Conservation (phyloP, 2,888 invertebrate species). For the Branchipolynoe longqiensis region DNA sequence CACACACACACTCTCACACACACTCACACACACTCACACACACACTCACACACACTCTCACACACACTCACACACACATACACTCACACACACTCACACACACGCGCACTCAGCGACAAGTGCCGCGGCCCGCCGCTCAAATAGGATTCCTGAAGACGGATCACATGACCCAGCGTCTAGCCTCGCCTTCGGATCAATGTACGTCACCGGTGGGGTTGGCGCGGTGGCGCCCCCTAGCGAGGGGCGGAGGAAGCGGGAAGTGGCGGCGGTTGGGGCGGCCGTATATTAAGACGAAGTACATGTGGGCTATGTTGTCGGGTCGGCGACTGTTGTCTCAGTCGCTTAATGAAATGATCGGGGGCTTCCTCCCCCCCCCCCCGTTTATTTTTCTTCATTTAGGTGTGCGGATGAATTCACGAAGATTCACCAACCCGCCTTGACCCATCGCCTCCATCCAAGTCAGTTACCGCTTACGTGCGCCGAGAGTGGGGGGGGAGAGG, state of each 20-base stretch:
- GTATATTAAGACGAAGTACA: conserved; percentile 16
- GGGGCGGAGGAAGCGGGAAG: not conserved
- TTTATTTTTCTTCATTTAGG: no score
- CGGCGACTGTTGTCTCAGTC: not conserved
- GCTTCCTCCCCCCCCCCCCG: no score
- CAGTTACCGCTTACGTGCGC: no score
- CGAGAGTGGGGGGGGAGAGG: no score
- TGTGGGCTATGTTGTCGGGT: not conserved
- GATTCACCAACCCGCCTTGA: no score
- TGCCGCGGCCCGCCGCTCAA: not conserved
- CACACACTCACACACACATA: not conserved
- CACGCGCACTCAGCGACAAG: not conserved
- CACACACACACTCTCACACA: not conserved
- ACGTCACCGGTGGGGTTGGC: not conserved
- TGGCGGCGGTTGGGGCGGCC: not conserved
- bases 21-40: not conserved
- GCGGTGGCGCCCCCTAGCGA: no score
- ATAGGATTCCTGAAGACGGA: conserved; percentile 41
- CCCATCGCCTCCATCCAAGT: not conserved
- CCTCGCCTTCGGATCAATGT: conserved; percentile 37
- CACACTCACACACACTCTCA: not conserved
- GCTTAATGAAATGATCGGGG: conserved; percentile 1
- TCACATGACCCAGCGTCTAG: conserved; percentile 44
- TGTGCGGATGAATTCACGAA: no score
- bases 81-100: not conserved